Evolutionary conservation across 2,888 invertebrate species (phyloP).

Genomic region (Eumerus sabulonum): DNA sequence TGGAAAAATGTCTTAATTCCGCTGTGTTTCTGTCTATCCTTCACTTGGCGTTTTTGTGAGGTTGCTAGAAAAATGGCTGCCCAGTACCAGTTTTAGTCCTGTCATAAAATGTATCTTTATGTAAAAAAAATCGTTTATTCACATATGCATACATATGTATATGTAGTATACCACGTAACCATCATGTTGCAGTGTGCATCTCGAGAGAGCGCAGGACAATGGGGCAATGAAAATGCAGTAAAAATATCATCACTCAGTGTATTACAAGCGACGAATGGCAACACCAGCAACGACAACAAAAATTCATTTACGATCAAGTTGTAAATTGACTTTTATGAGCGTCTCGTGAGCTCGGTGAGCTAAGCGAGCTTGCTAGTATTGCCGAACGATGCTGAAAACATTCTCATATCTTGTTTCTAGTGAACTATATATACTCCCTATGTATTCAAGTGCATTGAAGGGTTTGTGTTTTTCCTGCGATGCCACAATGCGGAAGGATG

Average conservation of each 20-base stretch:
- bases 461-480: too few relatives aligned
- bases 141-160: conserved; percentile 18
- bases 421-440: too few relatives aligned
- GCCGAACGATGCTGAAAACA: too few relatives aligned
- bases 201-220: conserved; percentile 46
- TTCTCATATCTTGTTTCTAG: too few relatives aligned
- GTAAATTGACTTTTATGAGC: conserved; percentile 66
- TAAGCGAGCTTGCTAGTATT: background rate
- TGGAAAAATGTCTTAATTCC: conserved; percentile 64
- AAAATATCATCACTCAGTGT: conserved; percentile 62
- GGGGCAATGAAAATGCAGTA: conserved; percentile 56
- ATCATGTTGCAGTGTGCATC: conserved; percentile 4
- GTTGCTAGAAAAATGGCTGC: background rate
- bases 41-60: background rate
- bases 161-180: background rate
- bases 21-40: conserved; percentile 16
- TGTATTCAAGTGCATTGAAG: too few relatives aligned
- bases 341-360: conserved; percentile 22
- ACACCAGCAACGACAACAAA: conserved; percentile 50
- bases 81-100: background rate
- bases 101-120: conserved; percentile 51
- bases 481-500: background rate
- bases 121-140: conserved; percentile 52
- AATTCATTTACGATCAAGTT: conserved; percentile 66
- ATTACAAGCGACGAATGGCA: conserved; percentile 8